Conservation (phyloP, 2,797 vertebrate genomes). For the Trematomus bernacchii region DNA sequence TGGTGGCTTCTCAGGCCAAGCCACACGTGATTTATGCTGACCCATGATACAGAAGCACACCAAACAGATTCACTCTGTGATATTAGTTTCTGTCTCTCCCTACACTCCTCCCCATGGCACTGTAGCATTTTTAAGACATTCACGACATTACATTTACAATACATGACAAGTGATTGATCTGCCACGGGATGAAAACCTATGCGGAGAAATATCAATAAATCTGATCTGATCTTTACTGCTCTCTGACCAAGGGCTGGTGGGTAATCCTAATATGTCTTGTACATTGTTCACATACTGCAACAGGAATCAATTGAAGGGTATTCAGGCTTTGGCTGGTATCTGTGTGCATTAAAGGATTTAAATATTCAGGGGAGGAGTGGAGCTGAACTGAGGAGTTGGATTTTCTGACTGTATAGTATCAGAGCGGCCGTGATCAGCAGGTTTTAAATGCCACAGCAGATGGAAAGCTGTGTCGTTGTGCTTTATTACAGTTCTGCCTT, state of each 20-base stretch:
- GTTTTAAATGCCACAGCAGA: conserved; percentile 76
- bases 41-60: conserved; percentile 38
- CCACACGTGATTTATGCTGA: conserved; percentile 51
- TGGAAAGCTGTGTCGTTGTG: conserved; percentile 49
- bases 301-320: conserved; percentile 34
- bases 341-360: conserved; percentile 70
- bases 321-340: conserved; percentile 15
- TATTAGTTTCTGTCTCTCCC: conserved; percentile 56
- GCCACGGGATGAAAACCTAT: conserved; percentile 36
- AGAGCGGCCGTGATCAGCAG: conserved; percentile 57
- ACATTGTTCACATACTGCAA: conserved; percentile 26
- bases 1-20: conserved; percentile 27
- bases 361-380: conserved; percentile 60
- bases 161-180: conserved; percentile 58
- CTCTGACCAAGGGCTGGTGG: conserved; percentile 5
- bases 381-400: conserved; percentile 59
- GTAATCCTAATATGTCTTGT: conserved; percentile 19
- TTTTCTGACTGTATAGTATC: conserved; percentile 47
- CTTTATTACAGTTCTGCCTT: conserved; percentile 58
- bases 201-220: conserved; percentile 55
- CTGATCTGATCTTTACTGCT: conserved; percentile 42
- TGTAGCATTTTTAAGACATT: conserved; percentile 51
- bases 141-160: conserved; percentile 28
- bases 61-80: conserved; percentile 57
- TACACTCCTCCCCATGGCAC: conserved; percentile 2